A percentile compares a stretch with the other conserved stretches of the same genome.
These are phyloP conservation scores for Picus viridis DNA, from an alignment of 2,797 vertebrate species.

Conservation along the genomic window DNA sequence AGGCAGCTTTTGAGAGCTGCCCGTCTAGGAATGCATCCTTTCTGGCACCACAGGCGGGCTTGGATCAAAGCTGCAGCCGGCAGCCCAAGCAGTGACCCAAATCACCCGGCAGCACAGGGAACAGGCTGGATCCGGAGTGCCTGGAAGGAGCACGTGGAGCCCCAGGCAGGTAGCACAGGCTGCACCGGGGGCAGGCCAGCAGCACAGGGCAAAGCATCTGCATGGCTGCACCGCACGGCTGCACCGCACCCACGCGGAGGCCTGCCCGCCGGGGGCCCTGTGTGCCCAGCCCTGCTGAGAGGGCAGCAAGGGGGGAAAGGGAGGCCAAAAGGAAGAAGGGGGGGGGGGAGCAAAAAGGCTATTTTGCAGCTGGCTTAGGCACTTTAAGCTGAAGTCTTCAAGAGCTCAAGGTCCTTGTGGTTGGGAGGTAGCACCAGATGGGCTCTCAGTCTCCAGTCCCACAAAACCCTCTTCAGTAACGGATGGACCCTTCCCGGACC, in stretches of 20 bases:
- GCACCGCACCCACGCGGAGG: no score
- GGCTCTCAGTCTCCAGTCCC: not conserved
- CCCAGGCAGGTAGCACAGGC: not conserved
- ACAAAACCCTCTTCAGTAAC: not conserved
- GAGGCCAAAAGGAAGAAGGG: no score
- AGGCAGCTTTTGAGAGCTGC: not conserved
- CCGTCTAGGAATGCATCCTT: not conserved
- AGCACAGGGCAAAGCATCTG: not conserved
- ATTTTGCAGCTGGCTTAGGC: not conserved
- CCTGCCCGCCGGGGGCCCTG: no score
- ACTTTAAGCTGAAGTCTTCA: not conserved
- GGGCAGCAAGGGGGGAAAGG: no score
- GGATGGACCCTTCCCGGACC: accelerated
- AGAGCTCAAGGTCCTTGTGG: not conserved
- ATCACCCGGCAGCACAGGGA: no score
- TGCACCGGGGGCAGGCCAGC: not conserved
- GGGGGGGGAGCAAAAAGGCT: not conserved
- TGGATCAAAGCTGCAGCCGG: not conserved
- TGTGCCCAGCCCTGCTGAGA: no score
- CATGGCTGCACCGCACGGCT: not conserved
- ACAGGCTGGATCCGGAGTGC: not conserved
- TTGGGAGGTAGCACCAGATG: not conserved
- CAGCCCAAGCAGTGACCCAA: not conserved
- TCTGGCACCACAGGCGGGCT: not conserved
- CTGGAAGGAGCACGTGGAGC: not conserved